Conservation (phyloP, 2,113 vertebrate genomes). For the Malurus cyaneus region DNA sequence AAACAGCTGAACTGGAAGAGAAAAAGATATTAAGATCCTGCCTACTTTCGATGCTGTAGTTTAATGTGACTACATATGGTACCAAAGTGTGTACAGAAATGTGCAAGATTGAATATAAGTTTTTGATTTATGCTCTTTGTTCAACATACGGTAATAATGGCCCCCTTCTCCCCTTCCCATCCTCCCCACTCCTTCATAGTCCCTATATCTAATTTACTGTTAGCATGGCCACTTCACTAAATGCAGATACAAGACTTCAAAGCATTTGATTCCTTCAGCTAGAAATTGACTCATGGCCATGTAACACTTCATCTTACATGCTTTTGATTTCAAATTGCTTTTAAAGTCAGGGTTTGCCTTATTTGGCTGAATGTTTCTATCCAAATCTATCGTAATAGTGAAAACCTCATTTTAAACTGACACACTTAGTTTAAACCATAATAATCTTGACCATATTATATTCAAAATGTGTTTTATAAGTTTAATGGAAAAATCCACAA, state of each 20-base stretch:
- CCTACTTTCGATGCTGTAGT: not conserved
- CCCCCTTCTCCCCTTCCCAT: not conserved
- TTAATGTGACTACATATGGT: not conserved
- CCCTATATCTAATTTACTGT: not conserved
- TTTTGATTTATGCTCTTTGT: not conserved
- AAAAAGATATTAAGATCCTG: not conserved
- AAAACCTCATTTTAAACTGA: not conserved
- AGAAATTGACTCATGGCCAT: not conserved
- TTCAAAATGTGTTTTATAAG: not conserved
- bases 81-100: not conserved
- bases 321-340: slow-evolving; percentile 13
- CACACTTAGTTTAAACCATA: not conserved
- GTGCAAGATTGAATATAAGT: not conserved
- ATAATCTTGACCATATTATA: not conserved
- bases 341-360: not conserved
- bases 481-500: not conserved
- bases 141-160: not conserved
- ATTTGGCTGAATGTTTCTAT: not conserved
- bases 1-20: not conserved
- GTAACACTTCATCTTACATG: not conserved
- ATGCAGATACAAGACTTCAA: not conserved
- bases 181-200: not conserved
- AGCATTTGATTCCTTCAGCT: not conserved
- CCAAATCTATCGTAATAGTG: not conserved
- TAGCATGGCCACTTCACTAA: not conserved